A percentile compares a stretch with the other conserved stretches of the same genome.
Conservation (phyloP, 2,797 vertebrate species). For the Buphagus erythrorhynchus region DNA sequence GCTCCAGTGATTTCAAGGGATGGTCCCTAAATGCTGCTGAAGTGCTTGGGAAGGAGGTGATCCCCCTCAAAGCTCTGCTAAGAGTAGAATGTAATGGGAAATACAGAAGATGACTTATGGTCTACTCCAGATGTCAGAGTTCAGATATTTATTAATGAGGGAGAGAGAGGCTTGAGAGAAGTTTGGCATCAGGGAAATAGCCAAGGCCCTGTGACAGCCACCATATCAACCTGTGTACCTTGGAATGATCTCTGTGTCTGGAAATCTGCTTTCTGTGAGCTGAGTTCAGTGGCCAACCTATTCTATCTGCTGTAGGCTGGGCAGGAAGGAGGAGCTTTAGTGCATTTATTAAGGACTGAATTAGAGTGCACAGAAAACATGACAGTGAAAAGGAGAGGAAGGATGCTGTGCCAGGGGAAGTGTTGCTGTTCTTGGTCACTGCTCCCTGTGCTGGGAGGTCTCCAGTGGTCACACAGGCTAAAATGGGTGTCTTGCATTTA, state of each 20-base stretch:
- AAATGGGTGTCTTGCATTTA: background rate
- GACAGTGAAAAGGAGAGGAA: background rate
- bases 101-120: background rate
- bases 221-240: background rate
- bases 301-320: background rate
- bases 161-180: background rate
- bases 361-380: background rate
- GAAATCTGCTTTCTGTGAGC: background rate
- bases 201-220: background rate
- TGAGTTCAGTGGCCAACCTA: background rate
- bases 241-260: background rate
- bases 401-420: background rate
- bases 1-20: background rate
- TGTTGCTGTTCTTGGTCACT: background rate
- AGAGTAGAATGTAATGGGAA: background rate
- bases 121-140: background rate
- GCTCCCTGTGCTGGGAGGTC: background rate
- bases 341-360: background rate
- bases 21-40: background rate
- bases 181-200: background rate
- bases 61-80: background rate
- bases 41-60: background rate
- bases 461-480: accelerated
- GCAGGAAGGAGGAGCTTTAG: background rate
- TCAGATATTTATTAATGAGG: background rate